Percentiles rank a stretch among this genome's conserved stretches.
Conservation (phyloP, 2,113 vertebrate species). For the Ahaetulla prasina region DNA sequence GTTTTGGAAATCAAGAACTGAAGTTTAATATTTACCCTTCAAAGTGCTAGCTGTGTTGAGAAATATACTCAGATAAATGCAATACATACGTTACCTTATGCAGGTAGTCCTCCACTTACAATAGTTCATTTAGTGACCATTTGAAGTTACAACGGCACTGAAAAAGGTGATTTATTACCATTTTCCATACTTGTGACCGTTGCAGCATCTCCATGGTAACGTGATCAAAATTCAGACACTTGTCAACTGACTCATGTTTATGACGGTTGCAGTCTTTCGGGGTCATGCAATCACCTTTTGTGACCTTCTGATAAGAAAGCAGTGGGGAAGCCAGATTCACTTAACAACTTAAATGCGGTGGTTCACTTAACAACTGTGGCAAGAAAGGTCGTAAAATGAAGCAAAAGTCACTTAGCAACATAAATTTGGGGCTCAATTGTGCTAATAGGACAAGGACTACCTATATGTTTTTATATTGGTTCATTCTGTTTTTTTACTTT, state of each 20-base stretch:
- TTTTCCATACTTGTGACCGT: neutral
- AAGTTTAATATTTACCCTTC: neutral
- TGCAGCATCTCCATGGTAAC: neutral
- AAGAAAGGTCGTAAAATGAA: too few relatives aligned
- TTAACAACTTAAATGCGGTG: too few relatives aligned
- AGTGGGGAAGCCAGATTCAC: neutral
- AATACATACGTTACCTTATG: neutral
- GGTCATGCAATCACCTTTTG: neutral
- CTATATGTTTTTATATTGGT: neutral
- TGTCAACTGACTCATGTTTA: neutral
- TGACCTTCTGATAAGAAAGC: neutral
- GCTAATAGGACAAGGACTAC: neutral
- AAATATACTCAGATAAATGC: neutral
- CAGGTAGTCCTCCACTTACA: neutral
- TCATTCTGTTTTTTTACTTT: neutral
- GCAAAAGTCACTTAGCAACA: neutral
- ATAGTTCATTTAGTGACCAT: neutral
- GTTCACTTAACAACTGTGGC: too few relatives aligned
- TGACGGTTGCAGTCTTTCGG: neutral
- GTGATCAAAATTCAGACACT: neutral
- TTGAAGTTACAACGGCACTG: neutral
- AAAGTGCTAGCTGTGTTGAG: neutral
- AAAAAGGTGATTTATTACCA: neutral
- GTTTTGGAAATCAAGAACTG: neutral
- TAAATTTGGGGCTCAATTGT: neutral